Percentiles rank a stretch among this genome's conserved stretches.
Evolutionary conservation across 2,888 invertebrate genomes (phyloP).

Genomic region (Nipponacmea schrenckii): DNA sequence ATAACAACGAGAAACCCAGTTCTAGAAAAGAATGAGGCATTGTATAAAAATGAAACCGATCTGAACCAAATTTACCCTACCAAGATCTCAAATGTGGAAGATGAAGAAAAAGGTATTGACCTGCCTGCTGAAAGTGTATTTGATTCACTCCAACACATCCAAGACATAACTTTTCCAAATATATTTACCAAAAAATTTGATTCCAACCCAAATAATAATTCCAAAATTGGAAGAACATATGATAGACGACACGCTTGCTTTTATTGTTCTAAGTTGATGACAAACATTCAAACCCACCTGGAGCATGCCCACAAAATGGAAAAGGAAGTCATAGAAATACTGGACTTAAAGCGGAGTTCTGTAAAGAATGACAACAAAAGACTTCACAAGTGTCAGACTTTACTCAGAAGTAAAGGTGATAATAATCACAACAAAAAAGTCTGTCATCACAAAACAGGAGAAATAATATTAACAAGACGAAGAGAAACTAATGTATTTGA

Average conservation of each 20-base stretch:
- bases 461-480: slow-evolving; percentile 10
- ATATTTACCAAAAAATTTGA: not conserved
- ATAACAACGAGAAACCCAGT: no score
- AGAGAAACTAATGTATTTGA: not conserved
- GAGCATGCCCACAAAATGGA: not conserved
- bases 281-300: not conserved
- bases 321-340: not conserved
- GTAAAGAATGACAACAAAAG: not conserved
- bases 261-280: not conserved
- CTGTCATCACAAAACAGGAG: not conserved
- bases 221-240: slow-evolving; percentile 4
- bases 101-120: no score
- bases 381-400: not conserved
- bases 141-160: not conserved
- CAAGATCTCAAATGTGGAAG: no score
- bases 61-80: no score
- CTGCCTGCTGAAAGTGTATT: not conserved
- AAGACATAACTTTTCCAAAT: not conserved
- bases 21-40: no score
- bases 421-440: slow-evolving; percentile 11
- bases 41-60: no score
- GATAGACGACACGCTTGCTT: not conserved
- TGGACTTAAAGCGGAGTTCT: not conserved
- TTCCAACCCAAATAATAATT: not conserved
- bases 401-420: not conserved